These are phyloP conservation scores for Lipophrys pholis DNA, from an alignment of 2,113 vertebrate genomes.

Conservation along the genomic window DNA sequence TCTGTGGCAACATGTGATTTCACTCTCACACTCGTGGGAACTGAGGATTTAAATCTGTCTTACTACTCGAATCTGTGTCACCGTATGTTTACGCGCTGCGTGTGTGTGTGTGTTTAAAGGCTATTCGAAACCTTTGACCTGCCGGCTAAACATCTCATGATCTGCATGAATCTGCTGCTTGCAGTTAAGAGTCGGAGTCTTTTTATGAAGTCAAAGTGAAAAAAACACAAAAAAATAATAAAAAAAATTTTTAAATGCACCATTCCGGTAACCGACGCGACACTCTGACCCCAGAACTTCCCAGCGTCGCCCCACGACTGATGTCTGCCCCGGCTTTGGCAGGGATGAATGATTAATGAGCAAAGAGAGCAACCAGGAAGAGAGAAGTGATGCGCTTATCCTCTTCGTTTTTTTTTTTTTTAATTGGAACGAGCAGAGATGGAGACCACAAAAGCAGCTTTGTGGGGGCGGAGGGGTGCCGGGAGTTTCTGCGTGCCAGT, in stretches of 20 bases:
- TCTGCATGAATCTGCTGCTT: no score
- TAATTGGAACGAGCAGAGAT: conserved; percentile 70
- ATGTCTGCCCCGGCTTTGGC: conserved; percentile 58
- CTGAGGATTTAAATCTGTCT: conserved; percentile 45
- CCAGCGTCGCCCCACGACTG: conserved; percentile 45
- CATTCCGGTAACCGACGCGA: conserved; percentile 42
- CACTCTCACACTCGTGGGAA: conserved; percentile 56
- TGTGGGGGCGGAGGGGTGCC: conserved; percentile 63
- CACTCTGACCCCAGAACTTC: conserved; percentile 52
- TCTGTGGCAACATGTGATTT: conserved; percentile 55
- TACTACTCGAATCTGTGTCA: conserved; percentile 51
- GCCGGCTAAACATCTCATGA: no score
- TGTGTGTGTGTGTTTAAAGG: conserved; percentile 1
- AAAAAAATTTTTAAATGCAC: no score
- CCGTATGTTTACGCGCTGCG: conserved; percentile 18
- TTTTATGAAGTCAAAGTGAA: no score
- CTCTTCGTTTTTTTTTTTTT: conserved; percentile 73
- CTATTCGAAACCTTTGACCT: background rate
- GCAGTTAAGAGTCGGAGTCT: no score
- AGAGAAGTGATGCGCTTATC: conserved; percentile 72
- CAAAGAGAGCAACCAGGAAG: conserved; percentile 59
- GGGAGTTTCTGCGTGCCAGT: conserved; percentile 47
- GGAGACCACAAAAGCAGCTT: conserved; percentile 70
- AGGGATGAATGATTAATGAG: conserved; percentile 73
- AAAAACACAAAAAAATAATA: no score